Evolutionary conservation across 2,113 vertebrate species (phyloP), one percentile per base, ranked within the genome.

Genomic region (Leucosticte australis): DNA sequence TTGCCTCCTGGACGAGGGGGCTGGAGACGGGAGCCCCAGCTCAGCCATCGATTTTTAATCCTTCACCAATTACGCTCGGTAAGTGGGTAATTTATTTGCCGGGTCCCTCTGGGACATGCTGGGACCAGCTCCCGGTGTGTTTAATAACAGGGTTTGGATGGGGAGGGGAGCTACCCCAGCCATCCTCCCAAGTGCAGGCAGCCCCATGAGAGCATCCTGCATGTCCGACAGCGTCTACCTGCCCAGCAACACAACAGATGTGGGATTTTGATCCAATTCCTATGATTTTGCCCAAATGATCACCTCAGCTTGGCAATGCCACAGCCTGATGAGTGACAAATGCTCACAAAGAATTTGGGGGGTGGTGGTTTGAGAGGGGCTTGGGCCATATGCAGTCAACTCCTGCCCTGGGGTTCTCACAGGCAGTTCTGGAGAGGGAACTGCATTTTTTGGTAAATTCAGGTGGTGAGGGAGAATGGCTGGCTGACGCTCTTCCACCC

Each of bases 61-160:
- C 80, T 81, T 93, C 86, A 52, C 86, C 95, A 90, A 79, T 95
- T 93, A 96, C 4, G 1, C 59, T 77, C 1, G 0, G 64, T 87
- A 93, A 95, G 94, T 68, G 94, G 90, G 91, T 85, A 88, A 96
- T 95, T 96, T 97, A 94, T 94, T 89, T 63, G 85, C 88, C 1
- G 0, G 49, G 46, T 93, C 83, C 92, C 94, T 75, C 63, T 8
- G 57, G 94, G 94, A 93, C 0, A 1, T 8, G 64, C 78, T 9
- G 13, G 62, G 75, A 88, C 35, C 79, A 60, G 87, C 73, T 81
- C 18, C n/a, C 4, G 0, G n/a, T 3, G 4, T n/a, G 68, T 91
- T 87, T 42, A 92, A 83, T 62, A 80, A 44, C 6, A 6, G 27
- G 23, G 42, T 94, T 69, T 26, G 92, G 71, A 42, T 3, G 5